Base-by-base conservation (phyloP, 2,113 vertebrate species). In the Plotosus lineatus region DNA sequence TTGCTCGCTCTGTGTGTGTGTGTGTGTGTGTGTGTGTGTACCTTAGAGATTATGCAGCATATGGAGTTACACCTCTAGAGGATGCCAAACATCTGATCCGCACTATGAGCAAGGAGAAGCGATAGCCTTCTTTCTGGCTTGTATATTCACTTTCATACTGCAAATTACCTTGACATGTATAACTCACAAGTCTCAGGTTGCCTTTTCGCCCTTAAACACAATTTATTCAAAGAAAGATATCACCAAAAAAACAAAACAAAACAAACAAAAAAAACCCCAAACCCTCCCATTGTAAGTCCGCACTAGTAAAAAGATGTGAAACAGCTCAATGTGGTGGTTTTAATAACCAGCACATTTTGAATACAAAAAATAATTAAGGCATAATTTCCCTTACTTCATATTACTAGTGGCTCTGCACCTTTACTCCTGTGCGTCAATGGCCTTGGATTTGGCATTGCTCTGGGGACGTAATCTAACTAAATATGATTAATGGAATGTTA, bases 401-500 rank as follows among this genome's bases (percentile, higher is more conserved):
- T 75, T 66, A 81, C 63, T 75, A 77, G 74, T 78, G 72, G 58
- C 74, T 77, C 79, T 83, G 63, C 78, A 79, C 75, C 83, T 83
- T 87, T 81, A 78, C 75, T 69, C 81, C 72, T 58, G 44, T 75
- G 42, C 77, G 48, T 76, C 60, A 53, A 60, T 75, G 77, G 77
- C 74, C 81, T 73, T 51, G 68, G 58, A 61, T 78, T 69, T 77
- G 72, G 77, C 51, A 75, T 53, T 80, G 75, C 85, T 82, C 79
- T 31, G 58, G 75, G 83, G 78, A 85, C 74, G 77, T 78, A 75
- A 83, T 80, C 83, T 81, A 79, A 82, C 83, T 87, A 84, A 85
- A 87, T 83, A 73, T 87, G 83, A 87, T 85, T 87, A 85, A 87
- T 83, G 58, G 78, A 78, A 80, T 76, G 74, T 61, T 85, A 77